Base-by-base conservation (phyloP, 2,113 vertebrate species). In the Lasiurus borealis region DNA sequence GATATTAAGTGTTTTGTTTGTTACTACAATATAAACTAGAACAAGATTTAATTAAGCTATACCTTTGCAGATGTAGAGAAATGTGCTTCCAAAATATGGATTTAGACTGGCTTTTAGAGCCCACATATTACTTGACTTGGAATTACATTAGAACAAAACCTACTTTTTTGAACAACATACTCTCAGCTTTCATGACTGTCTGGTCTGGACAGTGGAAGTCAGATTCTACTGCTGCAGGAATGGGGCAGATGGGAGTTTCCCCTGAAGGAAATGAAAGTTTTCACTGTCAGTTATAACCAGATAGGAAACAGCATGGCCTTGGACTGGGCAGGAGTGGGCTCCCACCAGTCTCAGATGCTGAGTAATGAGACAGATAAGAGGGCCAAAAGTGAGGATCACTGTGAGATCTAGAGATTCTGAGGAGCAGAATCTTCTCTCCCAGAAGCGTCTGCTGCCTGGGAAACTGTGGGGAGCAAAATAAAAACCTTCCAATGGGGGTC, bases 181-280 rank as follows among this genome's bases (percentile, higher is more conserved):
- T 87, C 72, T 59, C 80, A 83, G 80, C 19, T 1, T 76, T 92
- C 59, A 21, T 40, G n/a, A 83, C 71, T 75, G 36, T 77, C 84
- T 92, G 76, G 13, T 96, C 85, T 77, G 46, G 21, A 96, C 21
- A 75, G 50, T 29, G 16, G 31, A 57, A 36, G 72, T 95, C 57
- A 87, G 44, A 75, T 1, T 21, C 4, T 40, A 19, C 11, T 12
- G 50, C 48, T 87, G 25, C 1, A 3, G 21, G n/a, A 46, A 36
- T 12, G 10, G 21, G 14, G 23, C 23, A 8, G 21, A 59, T 19
- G 69, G 13, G 18, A 64, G 48, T n/a, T 54, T 80, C n/a, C 14
- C 18, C 25, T 40, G 21, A 82, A 86, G 54, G 13, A 88, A 62
- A 72, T 75, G 40, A 69, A 75, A 57, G 36, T 73, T 85, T 83